phyloP scores from a whole-genome alignment of 2,113 vertebrate genomes.

The Bufo bufo region DNA sequence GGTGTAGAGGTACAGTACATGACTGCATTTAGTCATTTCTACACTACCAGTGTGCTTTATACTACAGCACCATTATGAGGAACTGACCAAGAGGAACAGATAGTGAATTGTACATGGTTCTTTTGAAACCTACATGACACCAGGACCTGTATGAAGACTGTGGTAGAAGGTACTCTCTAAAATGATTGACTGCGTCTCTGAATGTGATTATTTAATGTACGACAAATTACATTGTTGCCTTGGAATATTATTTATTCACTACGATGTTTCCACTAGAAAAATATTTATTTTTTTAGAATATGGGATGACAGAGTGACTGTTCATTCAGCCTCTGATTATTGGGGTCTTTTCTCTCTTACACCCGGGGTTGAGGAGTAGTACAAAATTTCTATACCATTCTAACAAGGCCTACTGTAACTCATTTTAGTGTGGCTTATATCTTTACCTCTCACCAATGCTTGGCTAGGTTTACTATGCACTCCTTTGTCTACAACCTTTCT shows the following conservation, averaged over 20 bases:
- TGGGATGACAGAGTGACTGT: not conserved
- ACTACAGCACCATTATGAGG: not conserved
- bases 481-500: not conserved
- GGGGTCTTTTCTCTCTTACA: not conserved
- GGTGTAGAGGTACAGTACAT: not conserved
- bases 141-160: not conserved
- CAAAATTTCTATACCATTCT: not conserved
- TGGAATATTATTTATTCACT: slow-evolving; percentile 28
- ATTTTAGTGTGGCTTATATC: not conserved
- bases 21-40: not conserved
- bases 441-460: not conserved
- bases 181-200: not conserved
- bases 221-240: not conserved
- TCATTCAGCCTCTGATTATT: not conserved
- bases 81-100: slow-evolving; percentile 22
- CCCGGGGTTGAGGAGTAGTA: not conserved
- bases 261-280: not conserved
- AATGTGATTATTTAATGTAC: slow-evolving; percentile 27
- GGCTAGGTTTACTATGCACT: slow-evolving; percentile 1
- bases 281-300: not conserved
- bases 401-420: not conserved
- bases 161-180: not conserved
- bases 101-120: not conserved
- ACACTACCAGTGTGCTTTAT: not conserved
- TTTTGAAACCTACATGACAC: too few species aligned